Evolutionary conservation across 2,113 vertebrate genomes (phyloP).

Genomic region (Neodontobutis hainanensis): DNA sequence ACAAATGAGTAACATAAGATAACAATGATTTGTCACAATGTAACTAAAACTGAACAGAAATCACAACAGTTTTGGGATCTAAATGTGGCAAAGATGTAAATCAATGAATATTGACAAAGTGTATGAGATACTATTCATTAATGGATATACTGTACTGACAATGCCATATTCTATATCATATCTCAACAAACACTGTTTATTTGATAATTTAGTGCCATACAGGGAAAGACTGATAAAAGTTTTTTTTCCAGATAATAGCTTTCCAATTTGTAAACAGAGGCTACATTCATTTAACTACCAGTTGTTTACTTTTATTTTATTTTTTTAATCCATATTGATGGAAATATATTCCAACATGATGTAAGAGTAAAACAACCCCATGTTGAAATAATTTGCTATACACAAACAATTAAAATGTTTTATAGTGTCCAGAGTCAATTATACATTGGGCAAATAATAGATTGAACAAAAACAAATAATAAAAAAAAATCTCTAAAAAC

Average conservation of each 20-base stretch:
- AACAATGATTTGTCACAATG: slow-evolving; percentile 63
- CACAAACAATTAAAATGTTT: slow-evolving; percentile 32
- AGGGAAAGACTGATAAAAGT: not conserved
- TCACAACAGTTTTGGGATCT: slow-evolving; percentile 45
- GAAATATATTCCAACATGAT: not conserved
- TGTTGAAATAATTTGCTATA: slow-evolving; percentile 5
- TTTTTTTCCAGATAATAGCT: not conserved
- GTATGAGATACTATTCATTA: slow-evolving; percentile 54
- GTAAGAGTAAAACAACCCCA: not conserved
- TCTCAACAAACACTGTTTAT: slow-evolving; percentile 23
- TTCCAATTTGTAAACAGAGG: slow-evolving; percentile 15
- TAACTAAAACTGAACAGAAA: slow-evolving; percentile 38
- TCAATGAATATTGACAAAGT: slow-evolving; percentile 38
- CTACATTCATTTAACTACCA: not conserved
- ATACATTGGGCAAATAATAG: slow-evolving; percentile 28
- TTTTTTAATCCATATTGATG: slow-evolving; percentile 22
- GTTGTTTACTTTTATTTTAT: not conserved
- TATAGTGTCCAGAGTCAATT: slow-evolving; percentile 40
- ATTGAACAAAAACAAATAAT: slow-evolving; percentile 21
- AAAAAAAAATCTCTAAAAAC: slow-evolving; percentile 49
- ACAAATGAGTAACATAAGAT: slow-evolving; percentile 36
- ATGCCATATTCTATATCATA: slow-evolving; percentile 24
- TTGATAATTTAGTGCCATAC: slow-evolving; percentile 30
- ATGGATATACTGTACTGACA: slow-evolving; percentile 31
- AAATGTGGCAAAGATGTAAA: slow-evolving; percentile 44